Percentiles rank a stretch among this genome's conserved stretches.
Evolutionary conservation across 1,140 invertebrate genomes (phyloP).

Genomic region (Conopomorpha cramerella): DNA sequence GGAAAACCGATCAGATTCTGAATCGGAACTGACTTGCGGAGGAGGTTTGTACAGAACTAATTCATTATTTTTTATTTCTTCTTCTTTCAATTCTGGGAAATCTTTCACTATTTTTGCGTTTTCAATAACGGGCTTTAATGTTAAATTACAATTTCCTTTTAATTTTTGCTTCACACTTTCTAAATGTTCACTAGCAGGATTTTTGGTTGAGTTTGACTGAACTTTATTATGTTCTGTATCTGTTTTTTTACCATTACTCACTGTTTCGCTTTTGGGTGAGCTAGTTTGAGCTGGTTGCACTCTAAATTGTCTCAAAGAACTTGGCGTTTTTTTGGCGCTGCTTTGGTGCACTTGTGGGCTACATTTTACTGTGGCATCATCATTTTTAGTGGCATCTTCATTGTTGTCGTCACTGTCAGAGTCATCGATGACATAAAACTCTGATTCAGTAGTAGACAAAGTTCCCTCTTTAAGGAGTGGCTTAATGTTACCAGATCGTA

Average conservation of each 20-base stretch:
- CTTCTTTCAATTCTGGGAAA: not conserved
- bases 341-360: not conserved
- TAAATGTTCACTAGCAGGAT: not conserved
- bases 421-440: constrained; percentile 15
- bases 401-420: constrained; percentile 13
- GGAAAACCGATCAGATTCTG: not conserved
- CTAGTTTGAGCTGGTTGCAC: not conserved
- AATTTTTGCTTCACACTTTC: not conserved
- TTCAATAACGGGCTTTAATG: not conserved
- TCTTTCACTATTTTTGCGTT: not conserved
- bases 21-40: no score
- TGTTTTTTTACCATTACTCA: not conserved
- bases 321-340: not conserved
- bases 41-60: no score
- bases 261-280: not conserved
- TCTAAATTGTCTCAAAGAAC: not conserved
- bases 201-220: no score
- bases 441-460: not conserved
- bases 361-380: constrained; percentile 3
- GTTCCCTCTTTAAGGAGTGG: not conserved
- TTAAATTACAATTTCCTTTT: not conserved
- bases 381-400: constrained; percentile 10
- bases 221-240: not conserved
- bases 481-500: not conserved
- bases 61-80: not conserved